These are phyloP conservation scores for Pelobates fuscus DNA, from an alignment of 2,113 vertebrate species.

Conservation along the genomic window DNA sequence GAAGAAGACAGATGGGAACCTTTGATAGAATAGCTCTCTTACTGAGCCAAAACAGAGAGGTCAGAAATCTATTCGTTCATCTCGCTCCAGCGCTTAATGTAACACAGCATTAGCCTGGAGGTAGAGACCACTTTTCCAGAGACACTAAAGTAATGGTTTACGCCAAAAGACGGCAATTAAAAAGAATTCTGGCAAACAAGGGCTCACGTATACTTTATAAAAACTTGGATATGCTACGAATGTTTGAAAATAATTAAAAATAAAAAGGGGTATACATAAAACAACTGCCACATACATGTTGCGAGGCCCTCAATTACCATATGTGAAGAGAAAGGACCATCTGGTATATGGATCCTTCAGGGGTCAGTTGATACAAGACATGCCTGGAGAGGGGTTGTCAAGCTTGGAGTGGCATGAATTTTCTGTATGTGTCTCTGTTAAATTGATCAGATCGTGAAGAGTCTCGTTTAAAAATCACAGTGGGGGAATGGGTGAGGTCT, in stretches of 20 bases:
- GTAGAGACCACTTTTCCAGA: not conserved
- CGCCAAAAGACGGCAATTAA: too few species aligned
- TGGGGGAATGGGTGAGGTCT: not conserved
- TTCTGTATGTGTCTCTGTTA: not conserved
- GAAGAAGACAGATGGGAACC: not conserved
- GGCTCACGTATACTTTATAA: too few species aligned
- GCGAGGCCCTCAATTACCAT: not conserved
- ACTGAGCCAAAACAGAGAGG: not conserved
- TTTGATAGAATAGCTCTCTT: not conserved
- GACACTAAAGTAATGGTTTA: too few species aligned
- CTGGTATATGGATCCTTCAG: not conserved
- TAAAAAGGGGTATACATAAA: too few species aligned
- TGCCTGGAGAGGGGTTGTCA: not conserved
- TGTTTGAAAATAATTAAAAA: too few species aligned
- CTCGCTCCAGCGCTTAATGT: not conserved
- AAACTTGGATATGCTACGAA: too few species aligned
- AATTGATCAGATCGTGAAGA: not conserved
- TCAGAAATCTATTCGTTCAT: not conserved
- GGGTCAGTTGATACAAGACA: not conserved
- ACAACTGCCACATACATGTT: not conserved
- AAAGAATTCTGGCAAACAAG: too few species aligned
- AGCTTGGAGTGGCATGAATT: not conserved
- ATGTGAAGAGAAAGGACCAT: not conserved
- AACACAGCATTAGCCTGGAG: not conserved
- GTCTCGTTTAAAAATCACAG: too few species aligned